Conservation (phyloP, 2,113 vertebrate genomes). For the Trinectes maculatus region DNA sequence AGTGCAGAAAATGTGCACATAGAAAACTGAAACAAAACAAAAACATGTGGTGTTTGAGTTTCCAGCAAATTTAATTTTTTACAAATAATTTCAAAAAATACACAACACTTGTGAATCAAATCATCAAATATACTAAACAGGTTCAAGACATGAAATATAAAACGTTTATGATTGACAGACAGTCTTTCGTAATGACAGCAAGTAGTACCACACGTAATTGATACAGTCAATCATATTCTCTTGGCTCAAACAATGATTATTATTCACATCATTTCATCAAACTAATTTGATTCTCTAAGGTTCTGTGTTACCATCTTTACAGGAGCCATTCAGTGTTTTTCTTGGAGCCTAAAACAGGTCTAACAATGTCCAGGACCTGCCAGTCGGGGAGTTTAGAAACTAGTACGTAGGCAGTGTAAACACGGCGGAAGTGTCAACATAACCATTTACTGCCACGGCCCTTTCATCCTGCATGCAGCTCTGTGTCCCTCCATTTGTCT, state of each 20-base stretch:
- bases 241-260: constrained; percentile 8
- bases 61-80: constrained; percentile 19
- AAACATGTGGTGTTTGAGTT: not conserved
- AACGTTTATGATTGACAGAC: too few species aligned
- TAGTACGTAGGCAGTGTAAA: constrained; percentile 51
- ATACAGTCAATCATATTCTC: constrained; percentile 14
- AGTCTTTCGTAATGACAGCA: constrained; percentile 8
- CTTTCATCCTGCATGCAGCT: constrained; percentile 41
- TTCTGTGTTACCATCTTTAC: not conserved
- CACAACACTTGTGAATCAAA: too few species aligned
- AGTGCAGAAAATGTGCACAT: not conserved
- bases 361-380: constrained; percentile 11
- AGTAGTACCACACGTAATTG: constrained; percentile 9
- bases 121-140: too few species aligned
- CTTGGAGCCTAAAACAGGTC: not conserved
- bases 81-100: constrained; percentile 16
- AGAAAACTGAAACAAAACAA: constrained; percentile 4
- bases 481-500: constrained; percentile 46
- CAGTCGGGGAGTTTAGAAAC: not conserved
- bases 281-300: not conserved
- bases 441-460: constrained; percentile 78
- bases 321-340: constrained; percentile 17
- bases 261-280: constrained; percentile 8
- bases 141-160: too few species aligned
- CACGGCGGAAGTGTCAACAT: constrained; percentile 87